Percentiles rank a stretch among this genome's conserved stretches.
phyloP scores from a whole-genome alignment of 1,140 invertebrate species.

The Bicyclus anynana region DNA sequence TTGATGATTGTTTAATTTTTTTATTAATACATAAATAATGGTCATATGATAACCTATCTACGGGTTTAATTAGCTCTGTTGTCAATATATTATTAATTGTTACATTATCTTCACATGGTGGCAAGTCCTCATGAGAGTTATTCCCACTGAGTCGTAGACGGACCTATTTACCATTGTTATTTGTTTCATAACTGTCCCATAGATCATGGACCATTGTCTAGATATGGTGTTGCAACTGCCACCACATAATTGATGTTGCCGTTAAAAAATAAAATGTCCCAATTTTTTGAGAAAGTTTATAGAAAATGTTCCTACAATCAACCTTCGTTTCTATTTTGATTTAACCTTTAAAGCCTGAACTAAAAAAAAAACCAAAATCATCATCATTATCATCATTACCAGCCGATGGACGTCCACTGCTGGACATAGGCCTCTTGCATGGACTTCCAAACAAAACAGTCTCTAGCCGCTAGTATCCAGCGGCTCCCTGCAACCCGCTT shows the following conservation, averaged over 20 bases:
- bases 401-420: no score
- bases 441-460: no score
- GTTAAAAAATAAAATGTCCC: conserved; percentile 18
- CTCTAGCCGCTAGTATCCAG: no score
- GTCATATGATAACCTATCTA: neutral
- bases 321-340: neutral
- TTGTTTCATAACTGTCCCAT: conserved; percentile 33
- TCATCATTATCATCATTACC: no score
- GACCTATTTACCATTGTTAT: conserved; percentile 29
- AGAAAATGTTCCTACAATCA: neutral
- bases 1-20: no score
- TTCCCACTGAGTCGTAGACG: conserved; percentile 16
- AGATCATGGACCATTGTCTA: conserved; percentile 31
- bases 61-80: neutral
- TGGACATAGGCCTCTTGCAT: no score
- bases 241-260: conserved; percentile 28
- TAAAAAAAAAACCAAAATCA: no score
- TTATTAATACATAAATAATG: no score
- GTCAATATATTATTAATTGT: conserved; percentile 1
- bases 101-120: neutral
- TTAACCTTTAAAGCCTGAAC: neutral
- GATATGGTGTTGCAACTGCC: conserved; percentile 23
- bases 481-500: no score
- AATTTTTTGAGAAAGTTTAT: conserved; percentile 5
- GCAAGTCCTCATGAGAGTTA: conserved; percentile 31